Percentiles rank a stretch among this genome's conserved stretches.
Evolutionary conservation across 2,888 invertebrate species (phyloP).

Genomic region (Drosophila limbata): DNA sequence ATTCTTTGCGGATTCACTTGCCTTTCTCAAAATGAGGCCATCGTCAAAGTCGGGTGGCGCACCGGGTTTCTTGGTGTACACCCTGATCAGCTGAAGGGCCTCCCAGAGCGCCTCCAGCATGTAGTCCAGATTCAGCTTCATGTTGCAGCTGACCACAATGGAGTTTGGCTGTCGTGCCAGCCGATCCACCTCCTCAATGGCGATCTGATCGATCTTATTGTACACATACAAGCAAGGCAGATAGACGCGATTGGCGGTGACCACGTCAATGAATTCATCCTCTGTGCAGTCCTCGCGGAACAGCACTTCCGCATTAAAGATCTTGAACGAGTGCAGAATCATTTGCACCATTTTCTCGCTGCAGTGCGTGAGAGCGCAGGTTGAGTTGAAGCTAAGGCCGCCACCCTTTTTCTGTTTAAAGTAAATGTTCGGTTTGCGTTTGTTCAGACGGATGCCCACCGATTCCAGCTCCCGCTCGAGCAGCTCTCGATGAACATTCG

Average conservation of each 20-base stretch:
- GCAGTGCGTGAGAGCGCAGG: constrained; percentile 95
- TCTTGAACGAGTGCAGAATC: constrained; percentile 99
- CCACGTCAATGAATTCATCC: constrained; percentile 99
- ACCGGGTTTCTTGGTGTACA: constrained; percentile 99
- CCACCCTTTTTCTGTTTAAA: constrained; percentile 99
- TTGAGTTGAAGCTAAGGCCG: constrained; percentile 98
- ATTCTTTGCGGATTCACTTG: constrained; percentile 49
- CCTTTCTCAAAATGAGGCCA: constrained; percentile 95
- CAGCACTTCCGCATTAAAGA: constrained; percentile 97
- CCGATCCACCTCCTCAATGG: constrained; percentile 98
- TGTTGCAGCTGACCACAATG: constrained; percentile 99
- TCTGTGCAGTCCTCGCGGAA: constrained; percentile 98
- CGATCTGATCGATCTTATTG: constrained; percentile 99
- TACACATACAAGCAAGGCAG: constrained; percentile 99
- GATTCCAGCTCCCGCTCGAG: constrained; percentile 98
- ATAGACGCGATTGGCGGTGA: constrained; percentile 97
- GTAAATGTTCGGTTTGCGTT: constrained; percentile 98
- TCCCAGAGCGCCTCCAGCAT: constrained; percentile 97
- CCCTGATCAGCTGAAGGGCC: constrained; percentile 95
- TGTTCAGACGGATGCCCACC: constrained; percentile 98
- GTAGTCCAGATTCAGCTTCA: constrained; percentile 98
- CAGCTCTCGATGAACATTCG: constrained; percentile 96
- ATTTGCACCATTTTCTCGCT: constrained; percentile 99
- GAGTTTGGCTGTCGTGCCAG: constrained; percentile 95
- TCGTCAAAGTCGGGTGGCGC: constrained; percentile 98